Evolutionary conservation across 2,888 invertebrate species (phyloP), one percentile per base, ranked within the genome.

Genomic region (Imbricaverruca yamaguchii): DNA sequence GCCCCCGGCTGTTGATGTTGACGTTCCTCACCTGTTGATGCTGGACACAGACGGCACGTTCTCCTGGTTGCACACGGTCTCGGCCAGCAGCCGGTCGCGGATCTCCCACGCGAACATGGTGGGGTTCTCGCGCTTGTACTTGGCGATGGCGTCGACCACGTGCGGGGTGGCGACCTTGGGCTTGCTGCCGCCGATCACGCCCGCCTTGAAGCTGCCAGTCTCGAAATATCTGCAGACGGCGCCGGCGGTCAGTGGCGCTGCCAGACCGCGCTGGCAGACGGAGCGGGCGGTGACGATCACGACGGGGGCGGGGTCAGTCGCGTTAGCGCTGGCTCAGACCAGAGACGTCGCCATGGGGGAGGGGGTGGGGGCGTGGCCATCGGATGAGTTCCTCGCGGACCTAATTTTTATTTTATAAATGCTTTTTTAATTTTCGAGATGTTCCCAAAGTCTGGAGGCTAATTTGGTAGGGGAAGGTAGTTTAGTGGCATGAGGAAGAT

Each of bases 101-200:
- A 99, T 99, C 89, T 99, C 98, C 98, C 98, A 99, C 59, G 99
- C 99, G 89, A 99, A 99, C 98, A 99, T 99, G 82, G 98, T 98
- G 12, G 99, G 98, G 89, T 99, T 98, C 88, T 98, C 97, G 82
- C 95, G 90, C 89, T 99, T 99, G 91, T 99, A 99, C 85, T 95
- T 94, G 15, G 97, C 97, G 85, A 99, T 99, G 85, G 98, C 97
- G 87, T 98, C 97, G 82, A 99, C 98, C 57, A 99, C 99, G 18
- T 96, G 95, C 0, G 98, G 98, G 4, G 99, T 99, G 79, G 99
- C 98, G 81, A 99, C 99, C 89, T 99, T 99, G 39, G 99, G 99
- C 89, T 99, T 99, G 80, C 97, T 97, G 81, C 99, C 99, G 11
- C 99, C 99, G 86, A 99, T 99, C 83, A 98, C 98, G 56, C 98